Evolutionary conservation across 23 tunicate genomes (phyloP).

Genomic region (Ascidia mentula): DNA sequence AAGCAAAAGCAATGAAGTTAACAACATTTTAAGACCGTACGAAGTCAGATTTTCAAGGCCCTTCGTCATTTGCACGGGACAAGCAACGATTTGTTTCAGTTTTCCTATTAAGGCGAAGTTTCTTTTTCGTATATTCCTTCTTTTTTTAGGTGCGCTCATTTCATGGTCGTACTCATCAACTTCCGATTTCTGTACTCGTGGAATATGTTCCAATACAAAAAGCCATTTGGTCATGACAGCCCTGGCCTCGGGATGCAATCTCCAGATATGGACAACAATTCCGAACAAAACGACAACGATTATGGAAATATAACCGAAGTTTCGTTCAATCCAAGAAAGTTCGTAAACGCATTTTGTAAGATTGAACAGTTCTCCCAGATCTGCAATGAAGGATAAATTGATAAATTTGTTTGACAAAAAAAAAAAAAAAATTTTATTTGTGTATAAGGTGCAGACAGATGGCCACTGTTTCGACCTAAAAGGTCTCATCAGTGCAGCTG

Average conservation of each 20-base stretch:
- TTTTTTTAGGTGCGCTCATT: background rate
- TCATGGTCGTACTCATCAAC: too few relatives aligned
- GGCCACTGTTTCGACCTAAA: too few relatives aligned
- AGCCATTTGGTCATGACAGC: background rate
- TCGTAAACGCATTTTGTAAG: background rate
- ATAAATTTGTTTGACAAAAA: too few relatives aligned
- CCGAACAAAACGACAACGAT: background rate
- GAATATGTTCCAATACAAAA: background rate
- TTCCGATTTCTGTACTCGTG: too few relatives aligned
- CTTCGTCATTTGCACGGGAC: background rate
- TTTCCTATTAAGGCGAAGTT: background rate
- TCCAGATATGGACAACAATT: background rate
- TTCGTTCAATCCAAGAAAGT: background rate
- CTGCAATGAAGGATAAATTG: too few relatives aligned
- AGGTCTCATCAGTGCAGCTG: too few relatives aligned
- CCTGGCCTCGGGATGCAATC: slow-evolving; percentile 4
- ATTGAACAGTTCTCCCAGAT: too few relatives aligned
- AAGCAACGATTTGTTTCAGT: background rate
- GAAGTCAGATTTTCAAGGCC: background rate
- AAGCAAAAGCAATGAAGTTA: background rate
- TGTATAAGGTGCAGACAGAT: too few relatives aligned
- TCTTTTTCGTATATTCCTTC: too few relatives aligned
- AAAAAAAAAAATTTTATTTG: too few relatives aligned
- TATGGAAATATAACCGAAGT: background rate
- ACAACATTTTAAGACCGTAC: background rate